Conservation (phyloP, 2,113 vertebrate species). For the Oreotragus oreotragus region DNA sequence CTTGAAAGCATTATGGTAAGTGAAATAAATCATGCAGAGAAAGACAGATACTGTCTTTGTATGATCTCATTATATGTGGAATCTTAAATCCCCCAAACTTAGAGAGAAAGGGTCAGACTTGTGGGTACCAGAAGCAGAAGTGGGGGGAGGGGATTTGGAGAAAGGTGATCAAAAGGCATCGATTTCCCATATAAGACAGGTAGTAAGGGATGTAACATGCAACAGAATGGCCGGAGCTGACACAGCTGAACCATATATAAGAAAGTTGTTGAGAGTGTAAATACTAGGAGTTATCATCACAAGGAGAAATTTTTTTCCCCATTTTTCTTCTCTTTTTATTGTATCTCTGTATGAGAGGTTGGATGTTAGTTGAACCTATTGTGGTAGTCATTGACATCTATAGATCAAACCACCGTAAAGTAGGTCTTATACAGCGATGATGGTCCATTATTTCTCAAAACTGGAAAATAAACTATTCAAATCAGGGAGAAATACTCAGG, state of each 20-base stretch:
- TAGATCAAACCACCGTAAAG: not conserved
- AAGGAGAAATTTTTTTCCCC: not conserved
- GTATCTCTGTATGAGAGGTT: not conserved
- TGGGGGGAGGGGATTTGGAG: not conserved
- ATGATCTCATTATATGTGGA: not conserved
- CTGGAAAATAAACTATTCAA: not conserved
- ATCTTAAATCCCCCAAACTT: not conserved
- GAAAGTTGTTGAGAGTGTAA: not conserved
- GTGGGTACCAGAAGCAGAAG: not conserved
- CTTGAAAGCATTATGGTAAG: not conserved
- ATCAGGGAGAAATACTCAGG: not conserved
- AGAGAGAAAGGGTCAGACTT: not conserved
- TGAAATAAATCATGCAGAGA: not conserved
- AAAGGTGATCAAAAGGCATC: not conserved
- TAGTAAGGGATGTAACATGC: not conserved
- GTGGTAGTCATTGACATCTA: not conserved
- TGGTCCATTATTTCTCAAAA: not conserved
- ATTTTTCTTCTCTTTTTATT: not conserved
- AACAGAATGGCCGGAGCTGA: not conserved
- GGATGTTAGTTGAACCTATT: not conserved
- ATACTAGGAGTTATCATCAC: not conserved
- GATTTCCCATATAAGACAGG: not conserved
- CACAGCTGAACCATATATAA: not conserved
- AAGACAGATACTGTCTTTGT: not conserved
- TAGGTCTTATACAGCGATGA: not conserved